Evolutionary conservation across 2,113 vertebrate species (phyloP).

Genomic region (Oostethus manadensis): DNA sequence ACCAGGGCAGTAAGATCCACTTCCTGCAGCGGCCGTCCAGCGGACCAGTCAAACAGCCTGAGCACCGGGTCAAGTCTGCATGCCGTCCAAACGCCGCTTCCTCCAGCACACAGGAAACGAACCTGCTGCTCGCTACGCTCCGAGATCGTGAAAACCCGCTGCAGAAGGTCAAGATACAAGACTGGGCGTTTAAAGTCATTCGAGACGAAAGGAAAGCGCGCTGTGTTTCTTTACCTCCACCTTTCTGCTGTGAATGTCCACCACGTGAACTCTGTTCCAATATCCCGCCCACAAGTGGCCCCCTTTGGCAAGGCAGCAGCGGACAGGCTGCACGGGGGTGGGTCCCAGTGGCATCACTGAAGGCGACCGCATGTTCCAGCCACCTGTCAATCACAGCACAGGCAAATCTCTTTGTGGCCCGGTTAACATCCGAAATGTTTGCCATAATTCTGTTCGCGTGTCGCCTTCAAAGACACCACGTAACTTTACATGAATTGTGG

Average conservation of each 20-base stretch:
- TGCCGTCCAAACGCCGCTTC: conserved; percentile 73
- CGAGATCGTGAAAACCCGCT: conserved; percentile 71
- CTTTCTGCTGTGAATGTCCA: conserved; percentile 57
- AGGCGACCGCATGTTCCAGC: conserved; percentile 69
- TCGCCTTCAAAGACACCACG: too few species aligned
- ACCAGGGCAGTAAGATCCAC: conserved; percentile 67
- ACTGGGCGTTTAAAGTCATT: not conserved
- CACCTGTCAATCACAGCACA: conserved; percentile 42
- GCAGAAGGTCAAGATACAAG: conserved; percentile 8
- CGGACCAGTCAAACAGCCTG: conserved; percentile 73
- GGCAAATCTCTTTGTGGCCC: not conserved
- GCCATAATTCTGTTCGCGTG: too few species aligned
- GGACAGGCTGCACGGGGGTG: conserved; percentile 72
- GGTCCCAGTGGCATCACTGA: conserved; percentile 55
- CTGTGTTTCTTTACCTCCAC: conserved; percentile 56
- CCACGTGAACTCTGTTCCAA: conserved; percentile 74
- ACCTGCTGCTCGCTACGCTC: conserved; percentile 76
- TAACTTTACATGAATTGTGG: too few species aligned
- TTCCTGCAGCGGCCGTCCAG: conserved; percentile 73
- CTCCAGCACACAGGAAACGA: conserved; percentile 71
- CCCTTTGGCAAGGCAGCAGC: conserved; percentile 70
- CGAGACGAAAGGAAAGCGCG: not conserved
- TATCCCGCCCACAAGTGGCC: conserved; percentile 72
- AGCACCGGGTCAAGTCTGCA: conserved; percentile 71
- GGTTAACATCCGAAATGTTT: too few species aligned